A percentile compares a stretch with the other conserved stretches of the same genome.
phyloP scores from a whole-genome alignment of 2,888 invertebrate species.

The Drosophila multiciliata region DNA sequence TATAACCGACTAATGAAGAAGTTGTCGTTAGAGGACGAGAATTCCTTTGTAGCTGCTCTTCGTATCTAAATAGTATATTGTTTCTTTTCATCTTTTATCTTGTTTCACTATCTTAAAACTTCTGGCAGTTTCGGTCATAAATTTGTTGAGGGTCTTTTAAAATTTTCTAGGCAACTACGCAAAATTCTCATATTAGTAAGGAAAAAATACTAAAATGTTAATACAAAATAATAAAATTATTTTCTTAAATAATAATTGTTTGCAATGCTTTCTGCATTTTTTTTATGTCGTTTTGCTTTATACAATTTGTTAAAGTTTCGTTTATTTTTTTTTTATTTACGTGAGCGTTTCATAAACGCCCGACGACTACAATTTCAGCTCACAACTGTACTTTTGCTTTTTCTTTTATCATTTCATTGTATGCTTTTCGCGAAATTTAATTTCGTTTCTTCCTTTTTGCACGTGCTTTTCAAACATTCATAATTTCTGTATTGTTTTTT shows the following conservation, averaged over 20 bases:
- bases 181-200: conserved; percentile 81
- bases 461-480: conserved; percentile 78
- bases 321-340: conserved; percentile 28
- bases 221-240: conserved; percentile 73
- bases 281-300: conserved; percentile 43
- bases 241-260: conserved; percentile 66
- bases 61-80: conserved; percentile 18
- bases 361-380: conserved; percentile 53
- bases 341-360: conserved; percentile 55
- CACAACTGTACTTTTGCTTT: conserved; percentile 76
- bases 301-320: conserved; percentile 43
- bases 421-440: conserved; percentile 56
- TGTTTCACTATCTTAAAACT: conserved; percentile 23
- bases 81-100: conserved; percentile 19
- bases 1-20: conserved; percentile 83
- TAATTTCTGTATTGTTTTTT: conserved; percentile 30
- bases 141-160: conserved; percentile 25
- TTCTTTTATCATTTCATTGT: conserved; percentile 48
- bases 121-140: conserved; percentile 73
- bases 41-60: conserved; percentile 71
- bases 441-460: conserved; percentile 78
- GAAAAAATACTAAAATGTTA: conserved; percentile 65
- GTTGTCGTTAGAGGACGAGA: conserved; percentile 83
- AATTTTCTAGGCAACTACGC: conserved; percentile 50
- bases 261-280: conserved; percentile 42